phyloP scores from a whole-genome alignment of 2,113 vertebrate species.

The Dendrocopos noguchii region DNA sequence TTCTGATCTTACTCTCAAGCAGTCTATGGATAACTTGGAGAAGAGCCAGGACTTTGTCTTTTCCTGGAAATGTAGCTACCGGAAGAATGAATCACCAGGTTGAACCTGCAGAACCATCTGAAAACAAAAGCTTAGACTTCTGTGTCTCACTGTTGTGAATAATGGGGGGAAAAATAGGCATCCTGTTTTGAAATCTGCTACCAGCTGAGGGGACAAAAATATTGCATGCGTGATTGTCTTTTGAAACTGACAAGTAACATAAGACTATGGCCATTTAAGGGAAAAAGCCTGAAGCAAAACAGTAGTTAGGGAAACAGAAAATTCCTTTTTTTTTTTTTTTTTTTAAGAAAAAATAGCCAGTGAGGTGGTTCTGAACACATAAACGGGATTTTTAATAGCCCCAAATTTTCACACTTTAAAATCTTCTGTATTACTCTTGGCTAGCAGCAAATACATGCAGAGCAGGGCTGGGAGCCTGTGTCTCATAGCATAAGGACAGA shows the following conservation, averaged over 20 bases:
- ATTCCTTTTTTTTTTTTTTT: background rate
- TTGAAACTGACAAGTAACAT: constrained; percentile 11
- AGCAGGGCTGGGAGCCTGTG: background rate
- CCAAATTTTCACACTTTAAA: background rate
- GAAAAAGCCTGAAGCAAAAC: background rate
- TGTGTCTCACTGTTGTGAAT: constrained; percentile 43
- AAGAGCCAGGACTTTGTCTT: constrained; percentile 55
- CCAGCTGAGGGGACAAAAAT: constrained; percentile 56
- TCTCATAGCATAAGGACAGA: background rate
- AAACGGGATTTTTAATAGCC: background rate
- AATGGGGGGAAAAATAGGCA: constrained; percentile 60
- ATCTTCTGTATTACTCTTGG: background rate
- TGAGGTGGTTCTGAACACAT: background rate
- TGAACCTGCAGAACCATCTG: constrained; percentile 39
- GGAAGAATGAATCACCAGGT: constrained; percentile 67
- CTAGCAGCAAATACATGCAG: background rate
- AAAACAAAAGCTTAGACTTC: constrained; percentile 61
- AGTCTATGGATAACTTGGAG: constrained; percentile 30
- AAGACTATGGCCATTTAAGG: constrained; percentile 35
- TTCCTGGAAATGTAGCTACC: constrained; percentile 60
- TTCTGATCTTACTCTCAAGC: background rate
- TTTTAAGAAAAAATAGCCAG: background rate
- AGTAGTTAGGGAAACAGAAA: background rate
- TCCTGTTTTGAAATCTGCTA: constrained; percentile 61
- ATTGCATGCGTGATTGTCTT: background rate